Evolutionary conservation across 2,113 vertebrate species (phyloP).

Genomic region (Phyllostomus discolor): DNA sequence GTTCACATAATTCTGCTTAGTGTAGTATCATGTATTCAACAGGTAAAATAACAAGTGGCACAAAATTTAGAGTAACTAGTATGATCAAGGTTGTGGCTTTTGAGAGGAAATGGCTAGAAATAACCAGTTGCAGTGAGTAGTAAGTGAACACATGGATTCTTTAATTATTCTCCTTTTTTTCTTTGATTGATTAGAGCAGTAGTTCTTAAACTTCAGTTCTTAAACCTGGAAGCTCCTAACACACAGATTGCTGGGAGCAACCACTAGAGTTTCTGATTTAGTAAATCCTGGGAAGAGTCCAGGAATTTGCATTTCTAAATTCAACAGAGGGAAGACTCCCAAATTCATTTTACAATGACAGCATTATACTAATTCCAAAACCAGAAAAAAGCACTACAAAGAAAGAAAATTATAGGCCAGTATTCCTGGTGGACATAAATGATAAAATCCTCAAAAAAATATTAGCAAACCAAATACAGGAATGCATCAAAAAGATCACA

Average conservation of each 20-base stretch:
- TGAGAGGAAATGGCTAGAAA: not conserved
- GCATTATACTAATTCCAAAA: no score
- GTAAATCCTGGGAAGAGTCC: not conserved
- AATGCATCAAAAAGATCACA: no score
- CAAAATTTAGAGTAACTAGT: not conserved
- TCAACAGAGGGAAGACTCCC: no score
- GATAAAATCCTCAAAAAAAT: no score
- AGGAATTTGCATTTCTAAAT: not conserved
- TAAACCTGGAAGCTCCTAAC: not conserved
- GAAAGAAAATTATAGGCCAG: no score
- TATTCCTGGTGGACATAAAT: no score
- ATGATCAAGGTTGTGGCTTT: not conserved
- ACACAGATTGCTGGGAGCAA: not conserved
- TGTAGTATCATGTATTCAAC: not conserved
- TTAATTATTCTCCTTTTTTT: not conserved
- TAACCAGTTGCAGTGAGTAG: not conserved
- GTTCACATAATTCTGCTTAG: not conserved
- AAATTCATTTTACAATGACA: no score
- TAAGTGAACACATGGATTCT: not conserved
- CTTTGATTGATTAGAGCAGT: not conserved
- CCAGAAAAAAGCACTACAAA: no score
- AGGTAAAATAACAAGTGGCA: not conserved
- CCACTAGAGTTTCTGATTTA: not conserved
- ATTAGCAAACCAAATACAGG: no score
- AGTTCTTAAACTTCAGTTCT: not conserved